Percentiles rank a stretch among this genome's conserved stretches.
Conservation (phyloP, 1,140 invertebrate genomes). For the Alviniconcha marisindica region DNA sequence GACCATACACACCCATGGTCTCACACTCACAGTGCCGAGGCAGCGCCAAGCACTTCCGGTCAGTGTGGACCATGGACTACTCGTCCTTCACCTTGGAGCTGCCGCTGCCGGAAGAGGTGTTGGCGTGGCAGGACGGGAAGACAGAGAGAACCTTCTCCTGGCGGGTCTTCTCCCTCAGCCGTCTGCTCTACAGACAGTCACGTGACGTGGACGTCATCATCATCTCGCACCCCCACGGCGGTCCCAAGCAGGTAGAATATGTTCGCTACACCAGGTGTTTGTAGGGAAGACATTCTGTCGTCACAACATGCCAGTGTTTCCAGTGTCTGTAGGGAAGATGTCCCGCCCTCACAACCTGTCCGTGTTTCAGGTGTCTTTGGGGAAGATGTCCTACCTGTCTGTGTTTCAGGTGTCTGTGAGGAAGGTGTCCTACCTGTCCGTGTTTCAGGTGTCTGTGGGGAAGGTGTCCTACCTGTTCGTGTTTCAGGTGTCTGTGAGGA, state of each 20-base stretch:
- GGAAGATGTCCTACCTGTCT: too few relatives aligned
- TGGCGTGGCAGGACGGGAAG: background rate
- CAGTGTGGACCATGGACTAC: constrained; percentile 32
- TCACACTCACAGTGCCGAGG: constrained; percentile 19
- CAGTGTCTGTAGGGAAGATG: too few relatives aligned
- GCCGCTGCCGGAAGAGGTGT: constrained; percentile 11
- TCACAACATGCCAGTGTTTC: too few relatives aligned
- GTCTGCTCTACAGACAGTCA: constrained; percentile 26
- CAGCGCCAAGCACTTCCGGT: background rate
- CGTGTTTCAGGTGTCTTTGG: too few relatives aligned
- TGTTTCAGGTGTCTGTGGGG: too few relatives aligned
- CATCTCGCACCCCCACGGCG: constrained; percentile 33
- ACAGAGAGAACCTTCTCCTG: constrained; percentile 12
- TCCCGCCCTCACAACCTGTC: too few relatives aligned
- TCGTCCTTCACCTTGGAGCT: constrained; percentile 31
- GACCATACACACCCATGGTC: background rate
- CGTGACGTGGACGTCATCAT: constrained; percentile 24
- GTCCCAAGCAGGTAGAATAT: constrained; percentile 29
- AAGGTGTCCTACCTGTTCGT: too few relatives aligned
- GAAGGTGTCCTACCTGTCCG: too few relatives aligned
- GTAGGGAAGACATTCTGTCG: too few relatives aligned
- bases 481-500: too few relatives aligned
- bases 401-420: too few relatives aligned
- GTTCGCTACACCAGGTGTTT: too few relatives aligned
- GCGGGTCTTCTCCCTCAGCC: constrained; percentile 22